phyloP scores from a whole-genome alignment of 2,888 invertebrate species.

The Plebejus melissa region DNA sequence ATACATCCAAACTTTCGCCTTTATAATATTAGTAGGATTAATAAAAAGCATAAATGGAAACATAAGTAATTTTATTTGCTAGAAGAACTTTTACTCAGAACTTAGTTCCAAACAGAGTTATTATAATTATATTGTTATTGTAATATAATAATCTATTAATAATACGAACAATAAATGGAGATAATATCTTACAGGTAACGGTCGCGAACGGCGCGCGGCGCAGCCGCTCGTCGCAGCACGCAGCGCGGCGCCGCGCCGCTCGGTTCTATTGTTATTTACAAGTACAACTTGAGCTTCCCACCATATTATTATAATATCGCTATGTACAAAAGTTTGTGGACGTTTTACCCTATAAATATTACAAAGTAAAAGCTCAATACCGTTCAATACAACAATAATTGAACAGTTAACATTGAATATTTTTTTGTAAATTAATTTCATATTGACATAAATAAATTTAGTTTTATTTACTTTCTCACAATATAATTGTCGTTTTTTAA shows the following conservation, averaged over 20 bases:
- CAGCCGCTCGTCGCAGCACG: not conserved
- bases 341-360: constrained; percentile 5
- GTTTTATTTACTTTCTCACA: not conserved
- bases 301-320: not conserved
- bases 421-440: not conserved
- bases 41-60: constrained; percentile 11
- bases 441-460: not conserved
- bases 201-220: not conserved
- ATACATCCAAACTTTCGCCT: no score
- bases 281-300: constrained; percentile 9
- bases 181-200: constrained; percentile 8
- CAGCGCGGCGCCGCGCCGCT: not conserved
- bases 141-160: constrained; percentile 3
- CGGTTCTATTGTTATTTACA: not conserved
- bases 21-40: not conserved
- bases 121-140: not conserved
- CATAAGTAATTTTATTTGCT: constrained; percentile 21
- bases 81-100: constrained; percentile 19
- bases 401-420: not conserved
- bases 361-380: constrained; percentile 12
- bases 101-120: constrained; percentile 8
- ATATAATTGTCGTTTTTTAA: not conserved
- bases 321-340: constrained; percentile 18
- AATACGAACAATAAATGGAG: constrained; percentile 18
- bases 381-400: not conserved